phyloP scores from a whole-genome alignment of 2,113 vertebrate species.

The Nothocercus nigrocapillus region DNA sequence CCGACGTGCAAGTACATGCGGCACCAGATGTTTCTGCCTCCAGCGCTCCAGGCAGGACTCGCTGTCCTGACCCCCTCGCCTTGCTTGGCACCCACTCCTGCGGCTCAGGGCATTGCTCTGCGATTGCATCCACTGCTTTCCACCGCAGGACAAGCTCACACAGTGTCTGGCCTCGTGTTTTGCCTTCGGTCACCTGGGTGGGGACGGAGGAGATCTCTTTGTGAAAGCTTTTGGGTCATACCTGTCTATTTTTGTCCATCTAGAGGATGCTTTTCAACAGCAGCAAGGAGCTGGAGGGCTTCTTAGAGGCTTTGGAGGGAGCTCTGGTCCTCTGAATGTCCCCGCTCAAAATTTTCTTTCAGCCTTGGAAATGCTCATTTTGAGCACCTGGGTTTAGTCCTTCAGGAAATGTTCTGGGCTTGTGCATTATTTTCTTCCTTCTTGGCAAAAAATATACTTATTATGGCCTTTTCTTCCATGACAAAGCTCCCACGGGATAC shows the following conservation, averaged over 20 bases:
- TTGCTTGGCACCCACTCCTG: not conserved
- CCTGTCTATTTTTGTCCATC: not conserved
- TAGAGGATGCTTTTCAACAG: not conserved
- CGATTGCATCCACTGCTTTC: no score
- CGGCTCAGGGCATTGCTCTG: no score
- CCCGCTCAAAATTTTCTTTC: not conserved
- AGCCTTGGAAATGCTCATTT: not conserved
- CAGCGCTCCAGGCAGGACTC: not conserved
- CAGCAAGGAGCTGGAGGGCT: not conserved
- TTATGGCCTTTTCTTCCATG: not conserved
- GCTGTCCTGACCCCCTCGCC: not conserved
- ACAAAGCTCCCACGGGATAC: not conserved
- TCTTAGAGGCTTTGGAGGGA: not conserved
- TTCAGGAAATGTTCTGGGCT: not conserved
- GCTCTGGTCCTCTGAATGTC: not conserved
- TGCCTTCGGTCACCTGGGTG: not conserved
- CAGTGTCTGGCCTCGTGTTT: no score
- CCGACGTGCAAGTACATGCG: not conserved
- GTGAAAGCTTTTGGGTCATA: not conserved
- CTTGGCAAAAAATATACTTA: not conserved
- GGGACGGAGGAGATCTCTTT: not conserved
- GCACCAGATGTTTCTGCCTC: not conserved
- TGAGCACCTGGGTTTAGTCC: not conserved
- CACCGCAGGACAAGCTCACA: no score
- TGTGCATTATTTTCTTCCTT: not conserved